Conservation (phyloP, 2,797 vertebrate genomes). For the Syngnathus rostellatus region DNA sequence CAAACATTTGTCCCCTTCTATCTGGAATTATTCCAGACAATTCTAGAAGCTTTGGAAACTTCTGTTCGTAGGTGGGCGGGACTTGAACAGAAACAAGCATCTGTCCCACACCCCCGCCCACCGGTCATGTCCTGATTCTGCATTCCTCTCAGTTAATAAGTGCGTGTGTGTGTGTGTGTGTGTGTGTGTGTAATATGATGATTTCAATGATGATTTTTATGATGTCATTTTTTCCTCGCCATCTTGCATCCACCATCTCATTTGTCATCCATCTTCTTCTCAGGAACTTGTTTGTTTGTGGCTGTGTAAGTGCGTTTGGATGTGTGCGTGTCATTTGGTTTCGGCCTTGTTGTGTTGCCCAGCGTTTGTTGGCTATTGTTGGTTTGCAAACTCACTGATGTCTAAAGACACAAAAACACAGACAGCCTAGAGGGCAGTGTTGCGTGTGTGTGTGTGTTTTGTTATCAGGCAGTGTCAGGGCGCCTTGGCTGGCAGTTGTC, state of each 20-base stretch:
- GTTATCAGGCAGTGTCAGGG: slow-evolving; percentile 6
- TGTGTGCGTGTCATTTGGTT: too few species aligned
- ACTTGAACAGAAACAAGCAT: too few species aligned
- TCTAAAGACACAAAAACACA: neutral
- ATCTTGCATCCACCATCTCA: too few species aligned
- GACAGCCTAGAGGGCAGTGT: too few species aligned
- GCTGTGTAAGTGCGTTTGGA: too few species aligned
- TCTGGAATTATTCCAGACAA: slow-evolving; percentile 33
- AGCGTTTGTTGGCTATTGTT: too few species aligned
- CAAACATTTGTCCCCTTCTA: neutral
- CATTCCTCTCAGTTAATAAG: slow-evolving; percentile 73
- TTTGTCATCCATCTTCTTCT: too few species aligned
- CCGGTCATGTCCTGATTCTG: neutral
- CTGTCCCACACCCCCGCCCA: neutral
- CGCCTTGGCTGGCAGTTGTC: neutral
- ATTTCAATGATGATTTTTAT: too few species aligned
- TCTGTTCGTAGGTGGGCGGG: neutral
- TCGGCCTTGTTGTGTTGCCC: too few species aligned
- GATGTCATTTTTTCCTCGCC: too few species aligned
- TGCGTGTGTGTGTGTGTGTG: slow-evolving; percentile 68
- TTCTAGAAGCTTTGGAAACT: slow-evolving; percentile 16
- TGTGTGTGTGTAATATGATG: neutral
- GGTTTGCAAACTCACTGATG: too few species aligned
- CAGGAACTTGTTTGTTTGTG: too few species aligned
- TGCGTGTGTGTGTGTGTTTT: neutral